Percentiles rank a stretch among this genome's conserved stretches.
These are phyloP conservation scores for Drosophila eugracilis DNA, from an alignment of 1,140 invertebrate genomes.

Conservation along the genomic window DNA sequence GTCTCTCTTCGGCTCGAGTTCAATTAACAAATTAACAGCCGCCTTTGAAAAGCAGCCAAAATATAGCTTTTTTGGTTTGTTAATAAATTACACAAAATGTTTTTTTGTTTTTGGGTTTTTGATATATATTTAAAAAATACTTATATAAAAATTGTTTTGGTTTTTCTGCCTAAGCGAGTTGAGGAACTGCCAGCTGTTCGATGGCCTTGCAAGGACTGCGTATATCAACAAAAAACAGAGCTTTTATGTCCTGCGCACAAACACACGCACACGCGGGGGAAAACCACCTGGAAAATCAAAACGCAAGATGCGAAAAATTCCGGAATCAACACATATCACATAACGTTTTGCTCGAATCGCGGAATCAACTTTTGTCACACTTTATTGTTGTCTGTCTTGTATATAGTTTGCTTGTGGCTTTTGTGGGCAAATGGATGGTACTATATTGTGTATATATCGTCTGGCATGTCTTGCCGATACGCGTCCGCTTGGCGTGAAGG, in stretches of 20 bases:
- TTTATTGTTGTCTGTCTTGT: slow-evolving; percentile 12
- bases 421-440: slow-evolving; percentile 3
- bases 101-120: slow-evolving; percentile 6
- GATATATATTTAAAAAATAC: slow-evolving; percentile 27
- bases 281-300: slow-evolving; percentile 18
- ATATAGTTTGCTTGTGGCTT: slow-evolving; percentile 31
- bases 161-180: slow-evolving; percentile 24
- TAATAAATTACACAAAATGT: slow-evolving; percentile 5
- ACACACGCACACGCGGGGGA: slow-evolving; percentile 54
- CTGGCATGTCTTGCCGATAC: slow-evolving; percentile 50
- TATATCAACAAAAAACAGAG: slow-evolving; percentile 57
- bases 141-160: slow-evolving; percentile 36
- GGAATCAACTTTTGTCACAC: slow-evolving; percentile 6
- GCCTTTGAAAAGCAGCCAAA: neutral
- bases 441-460: slow-evolving; percentile 31
- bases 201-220: slow-evolving; percentile 55
- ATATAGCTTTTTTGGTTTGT: slow-evolving; percentile 6
- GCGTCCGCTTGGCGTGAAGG: slow-evolving; percentile 72
- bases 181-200: slow-evolving; percentile 58
- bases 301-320: slow-evolving; percentile 15
- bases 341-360: slow-evolving; percentile 49
- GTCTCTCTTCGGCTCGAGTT: slow-evolving; percentile 16
- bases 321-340: slow-evolving; percentile 50
- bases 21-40: slow-evolving; percentile 20
- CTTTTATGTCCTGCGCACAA: slow-evolving; percentile 63